Base-by-base conservation (phyloP, 2,113 vertebrate species). In the Heterocephalus glaber region DNA sequence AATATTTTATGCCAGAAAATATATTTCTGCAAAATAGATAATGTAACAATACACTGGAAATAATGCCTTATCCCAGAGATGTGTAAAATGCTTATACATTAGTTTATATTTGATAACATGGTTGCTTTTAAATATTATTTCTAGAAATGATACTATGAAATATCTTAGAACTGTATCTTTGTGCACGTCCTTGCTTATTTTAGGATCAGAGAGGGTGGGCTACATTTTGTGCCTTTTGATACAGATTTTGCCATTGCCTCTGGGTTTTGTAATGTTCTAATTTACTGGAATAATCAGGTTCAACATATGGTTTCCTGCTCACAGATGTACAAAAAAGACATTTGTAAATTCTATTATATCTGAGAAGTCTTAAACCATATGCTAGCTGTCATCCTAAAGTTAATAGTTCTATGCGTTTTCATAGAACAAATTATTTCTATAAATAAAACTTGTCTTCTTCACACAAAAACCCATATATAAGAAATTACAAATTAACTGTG, bases 221-320 rank as follows among this genome's bases (percentile, higher is more conserved):
- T 58, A 22, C 2, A 20, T 83, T 89, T 81, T 89, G 66, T 56
- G 22, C 33, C 4, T 88, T 94, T 95, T 81, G 6, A 61, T 83
- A 93, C 8, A 85, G 9, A 82, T 54, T 81, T 94, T 88, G 5
- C 41, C 85, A 47, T 72, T 70, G 44, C 38, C n/a, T 88, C 9
- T 95, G 16, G 65, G 52, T 17, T 94, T 95, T 85, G 20, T 65
- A 95, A 85, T 81, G 63, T 72, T 95, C 81, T 90, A 84, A 81
- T 96, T 91, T 89, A 58, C 5, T 63, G 56, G 28, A 83, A 95
- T 81, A 90, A 77, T 77, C 38, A 66, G 11, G 2, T 66, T 89
- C 33, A 82, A 63, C 35, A 89, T 77, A 80, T 56, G 63, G 66
- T 2, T 89, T 86, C 7, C 2, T 76, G 38, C 79, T 95, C 54